Evolutionary conservation across 2,113 vertebrate genomes (phyloP).

Genomic region (Struthio camelus): DNA sequence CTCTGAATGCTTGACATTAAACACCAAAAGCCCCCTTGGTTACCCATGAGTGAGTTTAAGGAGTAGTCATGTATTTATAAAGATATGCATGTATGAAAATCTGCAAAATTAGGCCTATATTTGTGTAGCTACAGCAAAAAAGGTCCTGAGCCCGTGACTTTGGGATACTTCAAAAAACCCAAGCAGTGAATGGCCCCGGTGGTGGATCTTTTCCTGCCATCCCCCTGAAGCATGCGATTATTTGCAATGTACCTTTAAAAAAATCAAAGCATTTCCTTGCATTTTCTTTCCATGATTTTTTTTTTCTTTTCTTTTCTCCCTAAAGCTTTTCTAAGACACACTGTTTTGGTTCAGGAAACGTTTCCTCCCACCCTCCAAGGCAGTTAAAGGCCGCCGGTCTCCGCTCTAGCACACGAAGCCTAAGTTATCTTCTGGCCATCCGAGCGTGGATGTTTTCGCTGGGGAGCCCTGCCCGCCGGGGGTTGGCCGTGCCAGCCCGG

Average conservation of each 20-base stretch:
- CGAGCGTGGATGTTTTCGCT: rapidly evolving
- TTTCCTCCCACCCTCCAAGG: not conserved
- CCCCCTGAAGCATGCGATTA: not conserved
- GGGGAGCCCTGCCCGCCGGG: rapidly evolving
- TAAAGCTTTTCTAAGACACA: not conserved
- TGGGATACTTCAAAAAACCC: not conserved
- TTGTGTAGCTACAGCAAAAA: not conserved
- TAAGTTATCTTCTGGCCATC: rapidly evolving
- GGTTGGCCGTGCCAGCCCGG: no score
- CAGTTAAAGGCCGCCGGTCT: not conserved
- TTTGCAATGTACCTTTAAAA: not conserved
- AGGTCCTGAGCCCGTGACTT: not conserved
- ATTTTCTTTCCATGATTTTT: not conserved
- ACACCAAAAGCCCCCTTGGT: not conserved
- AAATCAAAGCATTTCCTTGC: not conserved
- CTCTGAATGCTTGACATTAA: not conserved
- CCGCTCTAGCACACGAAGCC: not conserved
- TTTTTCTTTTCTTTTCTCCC: no score
- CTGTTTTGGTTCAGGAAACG: not conserved
- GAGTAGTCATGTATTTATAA: not conserved
- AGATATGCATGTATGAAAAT: not conserved
- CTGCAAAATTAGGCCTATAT: not conserved
- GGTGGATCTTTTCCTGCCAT: not conserved
- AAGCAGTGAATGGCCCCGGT: not conserved
- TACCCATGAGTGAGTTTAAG: not conserved